phyloP scores from a whole-genome alignment of 2,113 vertebrate genomes.

The Hippocampus comes region DNA sequence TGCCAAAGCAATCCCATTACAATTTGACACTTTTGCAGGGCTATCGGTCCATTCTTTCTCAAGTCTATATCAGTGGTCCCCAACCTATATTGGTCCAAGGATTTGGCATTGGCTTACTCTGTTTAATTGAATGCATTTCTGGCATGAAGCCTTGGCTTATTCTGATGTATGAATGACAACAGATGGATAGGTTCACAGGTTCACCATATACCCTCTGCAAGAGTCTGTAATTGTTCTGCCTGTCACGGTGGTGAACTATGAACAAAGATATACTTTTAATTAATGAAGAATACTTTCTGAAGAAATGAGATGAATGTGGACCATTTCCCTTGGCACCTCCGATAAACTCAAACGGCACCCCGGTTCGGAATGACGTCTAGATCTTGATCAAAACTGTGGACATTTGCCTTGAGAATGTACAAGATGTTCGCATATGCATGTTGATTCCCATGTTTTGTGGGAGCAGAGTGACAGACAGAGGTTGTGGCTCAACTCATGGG shows the following conservation, averaged over 20 bases:
- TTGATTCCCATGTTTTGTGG: slow-evolving; percentile 30
- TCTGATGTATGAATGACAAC: too few species aligned
- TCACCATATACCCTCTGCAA: too few species aligned
- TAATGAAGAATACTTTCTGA: background rate
- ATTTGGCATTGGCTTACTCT: too few species aligned
- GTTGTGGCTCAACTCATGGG: slow-evolving; percentile 45
- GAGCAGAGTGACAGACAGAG: slow-evolving; percentile 28
- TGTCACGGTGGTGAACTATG: background rate
- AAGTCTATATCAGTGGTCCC: too few species aligned
- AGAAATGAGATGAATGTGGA: background rate
- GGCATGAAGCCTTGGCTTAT: too few species aligned
- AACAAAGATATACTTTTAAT: background rate
- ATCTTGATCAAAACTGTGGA: slow-evolving; percentile 22
- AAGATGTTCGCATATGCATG: slow-evolving; percentile 16
- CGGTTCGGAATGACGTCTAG: slow-evolving; percentile 1
- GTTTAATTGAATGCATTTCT: too few species aligned
- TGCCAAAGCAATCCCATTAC: too few species aligned
- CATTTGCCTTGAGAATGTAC: background rate
- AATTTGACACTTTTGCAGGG: too few species aligned
- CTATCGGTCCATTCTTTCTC: too few species aligned
- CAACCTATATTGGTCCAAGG: too few species aligned
- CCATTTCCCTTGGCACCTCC: background rate
- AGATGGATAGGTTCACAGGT: too few species aligned
- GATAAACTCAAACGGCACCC: background rate
- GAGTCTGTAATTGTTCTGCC: background rate